Conservation (phyloP, 1,140 invertebrate species). For the Orchestia grillus region DNA sequence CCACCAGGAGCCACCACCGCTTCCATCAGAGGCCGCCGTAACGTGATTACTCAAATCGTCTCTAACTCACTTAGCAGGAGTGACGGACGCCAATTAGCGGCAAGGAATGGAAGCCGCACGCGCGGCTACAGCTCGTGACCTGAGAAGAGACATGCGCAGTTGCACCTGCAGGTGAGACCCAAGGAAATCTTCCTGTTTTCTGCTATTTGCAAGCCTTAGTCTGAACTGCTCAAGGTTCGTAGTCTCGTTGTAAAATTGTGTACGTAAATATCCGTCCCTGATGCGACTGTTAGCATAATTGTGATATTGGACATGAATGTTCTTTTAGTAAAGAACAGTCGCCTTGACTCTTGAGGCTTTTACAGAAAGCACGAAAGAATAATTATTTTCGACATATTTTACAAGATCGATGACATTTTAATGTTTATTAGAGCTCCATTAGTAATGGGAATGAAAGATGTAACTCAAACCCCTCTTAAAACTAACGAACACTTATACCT, state of each 20-base stretch:
- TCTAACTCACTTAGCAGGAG: not conserved
- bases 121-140: not conserved
- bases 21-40: not conserved
- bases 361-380: too few species aligned
- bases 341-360: too few species aligned
- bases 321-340: too few species aligned
- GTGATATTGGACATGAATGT: too few species aligned
- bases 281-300: not conserved
- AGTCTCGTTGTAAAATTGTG: not conserved
- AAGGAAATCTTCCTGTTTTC: not conserved
- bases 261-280: not conserved
- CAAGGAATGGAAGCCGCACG: not conserved
- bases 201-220: not conserved
- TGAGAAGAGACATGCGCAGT: not conserved
- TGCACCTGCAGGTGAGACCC: not conserved
- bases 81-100: not conserved
- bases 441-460: too few species aligned
- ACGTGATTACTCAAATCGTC: constrained; percentile 23
- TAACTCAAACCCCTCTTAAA: too few species aligned
- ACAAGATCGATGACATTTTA: too few species aligned
- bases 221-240: not conserved
- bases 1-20: not conserved
- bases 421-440: too few species aligned
- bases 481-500: too few species aligned
- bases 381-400: too few species aligned